Conservation (phyloP, 2,113 vertebrate species). For the Corydoras maculifer region DNA sequence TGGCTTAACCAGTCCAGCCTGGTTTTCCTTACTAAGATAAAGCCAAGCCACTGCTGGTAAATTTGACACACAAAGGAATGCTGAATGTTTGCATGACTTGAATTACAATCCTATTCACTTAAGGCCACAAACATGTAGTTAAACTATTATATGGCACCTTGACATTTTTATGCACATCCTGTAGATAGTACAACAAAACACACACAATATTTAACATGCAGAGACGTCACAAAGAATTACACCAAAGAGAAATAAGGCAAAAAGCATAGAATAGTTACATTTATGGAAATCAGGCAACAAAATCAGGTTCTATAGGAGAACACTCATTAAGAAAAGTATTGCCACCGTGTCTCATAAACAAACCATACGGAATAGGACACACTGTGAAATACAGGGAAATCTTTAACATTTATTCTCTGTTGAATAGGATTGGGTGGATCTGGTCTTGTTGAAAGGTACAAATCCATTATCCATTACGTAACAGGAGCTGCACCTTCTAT, state of each 20-base stretch:
- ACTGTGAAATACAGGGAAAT: background rate
- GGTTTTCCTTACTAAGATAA: constrained; percentile 4
- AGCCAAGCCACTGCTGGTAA: constrained; percentile 8
- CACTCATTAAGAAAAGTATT: no score
- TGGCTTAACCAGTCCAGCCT: constrained; percentile 31
- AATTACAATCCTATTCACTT: constrained; percentile 28
- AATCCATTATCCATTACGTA: constrained; percentile 28
- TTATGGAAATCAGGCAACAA: no score
- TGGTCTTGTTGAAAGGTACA: constrained; percentile 9
- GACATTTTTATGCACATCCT: background rate
- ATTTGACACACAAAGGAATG: constrained; percentile 44
- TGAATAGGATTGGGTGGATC: constrained; percentile 31
- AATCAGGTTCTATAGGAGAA: no score
- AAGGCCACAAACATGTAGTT: background rate
- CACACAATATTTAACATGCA: no score
- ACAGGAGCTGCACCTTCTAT: constrained; percentile 20
- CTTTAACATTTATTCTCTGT: constrained; percentile 6
- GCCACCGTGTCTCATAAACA: no score
- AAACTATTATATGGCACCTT: background rate
- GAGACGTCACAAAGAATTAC: no score
- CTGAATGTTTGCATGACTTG: constrained; percentile 30
- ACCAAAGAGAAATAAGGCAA: no score
- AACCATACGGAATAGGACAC: no score
- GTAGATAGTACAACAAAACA: no score
- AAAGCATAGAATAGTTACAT: no score